These are phyloP conservation scores for Nixonia krombeini DNA, from an alignment of 1,140 invertebrate species.

Conservation along the genomic window DNA sequence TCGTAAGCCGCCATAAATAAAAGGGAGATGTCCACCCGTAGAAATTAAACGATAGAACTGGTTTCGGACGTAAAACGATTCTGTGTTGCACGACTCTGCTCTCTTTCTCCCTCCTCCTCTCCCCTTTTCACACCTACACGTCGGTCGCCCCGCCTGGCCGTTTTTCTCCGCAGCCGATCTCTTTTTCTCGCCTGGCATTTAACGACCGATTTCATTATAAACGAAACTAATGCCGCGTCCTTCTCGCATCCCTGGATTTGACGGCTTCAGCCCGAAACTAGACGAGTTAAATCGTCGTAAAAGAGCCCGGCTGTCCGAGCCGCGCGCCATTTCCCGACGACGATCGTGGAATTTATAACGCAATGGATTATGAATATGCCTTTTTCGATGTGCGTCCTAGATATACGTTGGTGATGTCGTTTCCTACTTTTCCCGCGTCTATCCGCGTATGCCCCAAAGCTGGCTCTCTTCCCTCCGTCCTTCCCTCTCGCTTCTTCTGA, in stretches of 20 bases:
- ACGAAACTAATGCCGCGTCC: constrained; percentile 35
- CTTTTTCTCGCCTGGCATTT: constrained; percentile 46
- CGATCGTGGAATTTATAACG: constrained; percentile 41
- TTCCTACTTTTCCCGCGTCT: constrained; percentile 22
- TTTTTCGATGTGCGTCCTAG: constrained; percentile 27
- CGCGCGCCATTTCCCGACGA: constrained; percentile 14
- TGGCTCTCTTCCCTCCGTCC: background rate
- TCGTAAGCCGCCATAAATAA: constrained; percentile 63
- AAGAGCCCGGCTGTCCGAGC: constrained; percentile 28
- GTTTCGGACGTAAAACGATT: constrained; percentile 62
- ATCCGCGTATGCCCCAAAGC: background rate
- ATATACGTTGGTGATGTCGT: constrained; percentile 33
- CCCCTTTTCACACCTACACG: constrained; percentile 34
- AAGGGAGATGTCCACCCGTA: constrained; percentile 65
- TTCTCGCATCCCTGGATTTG: no score
- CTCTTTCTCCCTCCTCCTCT: constrained; percentile 34
- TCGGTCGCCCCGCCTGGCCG: constrained; percentile 11
- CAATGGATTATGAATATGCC: constrained; percentile 40
- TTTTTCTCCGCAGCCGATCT: constrained; percentile 28
- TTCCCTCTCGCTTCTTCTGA: no score
- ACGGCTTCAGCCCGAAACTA: constrained; percentile 46
- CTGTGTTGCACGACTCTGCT: no score
- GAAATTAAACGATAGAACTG: constrained; percentile 69
- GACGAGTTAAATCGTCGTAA: constrained; percentile 49
- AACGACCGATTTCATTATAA: constrained; percentile 59